These are phyloP conservation scores for Zapornia atra DNA, from an alignment of 2,113 vertebrate species.

Conservation along the genomic window DNA sequence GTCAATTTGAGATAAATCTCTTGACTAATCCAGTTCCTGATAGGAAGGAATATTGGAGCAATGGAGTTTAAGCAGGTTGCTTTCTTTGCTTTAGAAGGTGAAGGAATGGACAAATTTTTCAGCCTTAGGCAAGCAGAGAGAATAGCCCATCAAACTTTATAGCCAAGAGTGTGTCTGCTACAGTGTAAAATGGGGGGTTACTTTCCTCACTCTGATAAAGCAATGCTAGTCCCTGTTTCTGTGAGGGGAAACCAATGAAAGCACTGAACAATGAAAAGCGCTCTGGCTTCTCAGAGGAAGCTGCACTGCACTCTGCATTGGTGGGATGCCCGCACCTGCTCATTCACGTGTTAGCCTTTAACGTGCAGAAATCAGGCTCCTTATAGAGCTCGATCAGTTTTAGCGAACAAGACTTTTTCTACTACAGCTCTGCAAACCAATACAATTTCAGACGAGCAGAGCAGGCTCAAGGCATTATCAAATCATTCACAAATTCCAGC, in stretches of 20 bases:
- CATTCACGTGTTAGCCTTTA: not conserved
- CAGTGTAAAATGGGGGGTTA: not conserved
- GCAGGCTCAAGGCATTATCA: not conserved
- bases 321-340: not conserved
- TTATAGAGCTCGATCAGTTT: not conserved
- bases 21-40: not conserved
- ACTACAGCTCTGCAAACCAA: not conserved
- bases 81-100: not conserved
- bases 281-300: not conserved
- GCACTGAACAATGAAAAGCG: not conserved
- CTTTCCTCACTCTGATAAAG: not conserved
- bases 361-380: not conserved
- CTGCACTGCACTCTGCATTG: rapidly evolving
- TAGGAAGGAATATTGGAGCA: not conserved
- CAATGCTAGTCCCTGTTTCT: not conserved
- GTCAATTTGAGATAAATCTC: not conserved
- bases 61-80: not conserved
- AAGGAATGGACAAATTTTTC: not conserved
- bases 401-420: not conserved
- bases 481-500: not conserved
- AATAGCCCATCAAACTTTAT: not conserved
- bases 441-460: not conserved
- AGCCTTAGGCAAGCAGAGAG: not conserved
- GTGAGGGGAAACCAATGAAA: not conserved
- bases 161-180: not conserved